Conservation (phyloP, 2,113 vertebrate genomes). For the Budorcas taxicolor region DNA sequence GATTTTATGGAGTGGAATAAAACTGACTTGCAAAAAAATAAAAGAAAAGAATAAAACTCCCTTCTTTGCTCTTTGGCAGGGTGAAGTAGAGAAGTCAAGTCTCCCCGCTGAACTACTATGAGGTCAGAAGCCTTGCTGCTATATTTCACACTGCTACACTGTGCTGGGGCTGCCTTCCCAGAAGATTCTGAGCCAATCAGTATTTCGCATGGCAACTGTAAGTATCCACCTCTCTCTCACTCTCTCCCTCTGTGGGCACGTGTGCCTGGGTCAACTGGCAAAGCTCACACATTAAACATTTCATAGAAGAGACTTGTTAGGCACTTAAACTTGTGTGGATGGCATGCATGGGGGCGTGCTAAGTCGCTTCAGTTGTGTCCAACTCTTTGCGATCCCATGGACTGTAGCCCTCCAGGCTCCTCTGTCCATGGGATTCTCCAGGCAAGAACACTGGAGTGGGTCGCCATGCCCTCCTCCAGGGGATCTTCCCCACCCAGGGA, state of each 20-base stretch:
- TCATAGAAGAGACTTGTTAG: neutral
- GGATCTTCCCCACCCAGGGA: neutral
- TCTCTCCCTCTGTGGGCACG: neutral
- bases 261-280: neutral
- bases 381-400: neutral
- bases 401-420: neutral
- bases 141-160: conserved; percentile 95
- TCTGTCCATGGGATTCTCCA: neutral
- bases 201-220: conserved; percentile 99
- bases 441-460: neutral
- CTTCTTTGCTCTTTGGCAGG: conserved; percentile 81
- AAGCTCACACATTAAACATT: neutral
- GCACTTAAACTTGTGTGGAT: neutral
- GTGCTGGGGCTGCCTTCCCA: conserved; percentile 95
- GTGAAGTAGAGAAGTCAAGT: conserved; percentile 89
- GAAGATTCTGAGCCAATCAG: conserved; percentile 99
- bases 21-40: conserved; percentile 11
- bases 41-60: neutral
- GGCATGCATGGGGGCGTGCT: neutral
- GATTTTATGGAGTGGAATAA: conserved; percentile 29
- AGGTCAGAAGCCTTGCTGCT: conserved; percentile 98
- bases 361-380: neutral
- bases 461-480: neutral
- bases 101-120: conserved; percentile 93
- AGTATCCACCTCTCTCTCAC: conserved; percentile 77